Conservation (phyloP, 2,797 vertebrate species). For the Triplophysa bombifrons region DNA sequence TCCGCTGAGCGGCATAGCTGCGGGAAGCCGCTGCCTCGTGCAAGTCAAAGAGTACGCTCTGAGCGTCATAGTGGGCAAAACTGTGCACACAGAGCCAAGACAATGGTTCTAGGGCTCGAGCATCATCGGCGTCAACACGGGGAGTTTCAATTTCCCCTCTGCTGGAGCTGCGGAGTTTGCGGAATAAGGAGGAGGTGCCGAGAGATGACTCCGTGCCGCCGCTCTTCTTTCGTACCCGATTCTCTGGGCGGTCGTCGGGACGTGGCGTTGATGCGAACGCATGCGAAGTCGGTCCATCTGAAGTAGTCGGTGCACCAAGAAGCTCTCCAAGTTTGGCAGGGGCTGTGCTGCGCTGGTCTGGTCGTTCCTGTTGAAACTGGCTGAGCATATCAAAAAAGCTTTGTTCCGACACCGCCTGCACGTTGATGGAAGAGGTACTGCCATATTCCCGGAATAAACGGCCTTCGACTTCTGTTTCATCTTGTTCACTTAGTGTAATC, state of each 20-base stretch:
- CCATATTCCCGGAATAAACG: constrained; percentile 87
- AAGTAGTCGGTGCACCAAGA: constrained; percentile 66
- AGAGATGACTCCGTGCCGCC: constrained; percentile 81
- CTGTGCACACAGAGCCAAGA: constrained; percentile 87
- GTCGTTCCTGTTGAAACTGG: constrained; percentile 84
- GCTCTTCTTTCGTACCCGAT: constrained; percentile 78
- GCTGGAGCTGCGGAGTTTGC: constrained; percentile 80
- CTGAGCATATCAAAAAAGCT: constrained; percentile 91
- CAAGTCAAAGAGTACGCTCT: constrained; percentile 91
- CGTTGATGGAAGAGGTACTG: constrained; percentile 93
- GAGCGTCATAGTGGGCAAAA: constrained; percentile 90
- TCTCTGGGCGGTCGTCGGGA: constrained; percentile 70
- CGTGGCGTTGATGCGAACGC: constrained; percentile 58
- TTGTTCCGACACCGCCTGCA: constrained; percentile 88
- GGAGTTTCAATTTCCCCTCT: constrained; percentile 75
- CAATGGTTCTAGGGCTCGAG: constrained; percentile 58
- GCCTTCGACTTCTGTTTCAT: constrained; percentile 73
- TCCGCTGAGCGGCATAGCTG: constrained; percentile 75
- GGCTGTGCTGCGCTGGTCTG: constrained; percentile 71
- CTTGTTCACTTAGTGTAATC: constrained; percentile 90
- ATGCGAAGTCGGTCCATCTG: constrained; percentile 60
- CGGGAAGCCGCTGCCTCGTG: constrained; percentile 81
- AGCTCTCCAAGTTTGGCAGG: constrained; percentile 71
- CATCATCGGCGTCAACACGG: constrained; percentile 73
- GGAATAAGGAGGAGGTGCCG: constrained; percentile 85